These are phyloP conservation scores for Coregonus clupeaformis DNA, from an alignment of 2,113 vertebrate species.

Conservation along the genomic window DNA sequence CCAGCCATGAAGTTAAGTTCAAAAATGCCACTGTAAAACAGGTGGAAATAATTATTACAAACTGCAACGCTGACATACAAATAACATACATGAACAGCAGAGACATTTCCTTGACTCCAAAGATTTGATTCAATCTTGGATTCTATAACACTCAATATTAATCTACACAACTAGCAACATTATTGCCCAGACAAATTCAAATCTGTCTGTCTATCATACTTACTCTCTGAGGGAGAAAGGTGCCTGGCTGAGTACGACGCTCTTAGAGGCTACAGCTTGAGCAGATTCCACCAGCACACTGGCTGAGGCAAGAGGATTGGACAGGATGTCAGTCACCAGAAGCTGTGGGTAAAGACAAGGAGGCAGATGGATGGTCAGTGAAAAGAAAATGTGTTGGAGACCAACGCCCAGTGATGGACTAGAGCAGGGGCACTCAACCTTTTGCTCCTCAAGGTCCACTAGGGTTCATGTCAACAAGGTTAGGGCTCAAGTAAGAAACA, in stretches of 20 bases:
- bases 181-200: background rate
- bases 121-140: too few relatives aligned
- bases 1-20: slow-evolving; percentile 91
- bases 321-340: slow-evolving; percentile 89
- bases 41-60: slow-evolving; percentile 9
- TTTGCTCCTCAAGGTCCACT: too few relatives aligned
- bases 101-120: too few relatives aligned
- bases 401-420: too few relatives aligned
- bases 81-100: background rate
- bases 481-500: too few relatives aligned
- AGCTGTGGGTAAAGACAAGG: slow-evolving; percentile 72
- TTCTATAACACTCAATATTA: background rate
- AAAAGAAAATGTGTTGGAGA: background rate
- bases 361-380: slow-evolving; percentile 1
- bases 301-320: slow-evolving; percentile 85
- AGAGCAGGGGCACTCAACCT: too few relatives aligned
- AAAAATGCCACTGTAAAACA: slow-evolving; percentile 81
- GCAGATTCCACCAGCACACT: slow-evolving; percentile 85
- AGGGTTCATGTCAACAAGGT: too few relatives aligned
- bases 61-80: background rate
- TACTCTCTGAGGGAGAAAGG: slow-evolving; percentile 85
- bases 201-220: slow-evolving; percentile 18
- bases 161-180: background rate
- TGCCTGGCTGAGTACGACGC: slow-evolving; percentile 79
- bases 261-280: slow-evolving; percentile 81